These are phyloP conservation scores for Amblyornis subalaris DNA, from an alignment of 2,113 vertebrate genomes.

Conservation along the genomic window DNA sequence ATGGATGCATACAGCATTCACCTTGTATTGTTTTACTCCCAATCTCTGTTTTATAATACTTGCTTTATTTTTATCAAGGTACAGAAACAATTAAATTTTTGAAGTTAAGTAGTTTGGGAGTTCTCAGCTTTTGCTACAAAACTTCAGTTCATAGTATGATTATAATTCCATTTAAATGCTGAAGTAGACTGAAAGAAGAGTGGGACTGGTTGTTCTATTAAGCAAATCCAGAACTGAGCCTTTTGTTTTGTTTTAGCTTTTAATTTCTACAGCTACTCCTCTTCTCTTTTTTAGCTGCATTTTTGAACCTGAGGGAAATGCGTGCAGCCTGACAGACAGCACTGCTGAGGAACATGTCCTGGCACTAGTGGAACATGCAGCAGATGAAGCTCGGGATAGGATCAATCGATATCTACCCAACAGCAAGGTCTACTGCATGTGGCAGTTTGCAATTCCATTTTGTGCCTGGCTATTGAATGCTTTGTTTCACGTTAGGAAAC, in stretches of 20 bases:
- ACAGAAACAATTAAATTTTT: not conserved
- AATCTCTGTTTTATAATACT: not conserved
- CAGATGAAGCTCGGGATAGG: constrained; percentile 93
- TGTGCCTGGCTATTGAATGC: not conserved
- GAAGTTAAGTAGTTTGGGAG: not conserved
- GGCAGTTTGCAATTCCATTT: not conserved
- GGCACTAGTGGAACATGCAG: constrained; percentile 93
- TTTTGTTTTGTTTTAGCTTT: not conserved
- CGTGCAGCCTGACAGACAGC: constrained; percentile 94
- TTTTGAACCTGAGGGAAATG: constrained; percentile 93
- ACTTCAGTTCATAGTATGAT: not conserved
- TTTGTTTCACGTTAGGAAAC: not conserved
- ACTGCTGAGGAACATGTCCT: constrained; percentile 96
- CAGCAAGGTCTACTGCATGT: constrained; percentile 80
- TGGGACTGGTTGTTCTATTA: not conserved
- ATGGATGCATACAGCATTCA: not conserved
- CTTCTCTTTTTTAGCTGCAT: constrained; percentile 77
- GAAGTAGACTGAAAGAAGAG: not conserved
- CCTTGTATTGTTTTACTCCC: not conserved
- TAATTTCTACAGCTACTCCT: constrained; percentile 20
- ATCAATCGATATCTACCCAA: constrained; percentile 89
- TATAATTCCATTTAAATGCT: not conserved
- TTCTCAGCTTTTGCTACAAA: not conserved
- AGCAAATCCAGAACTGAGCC: not conserved
- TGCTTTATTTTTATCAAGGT: not conserved